Evolutionary conservation across 2,113 vertebrate species (phyloP), one percentile per base, ranked within the genome.

Genomic region (Centropristis striata): DNA sequence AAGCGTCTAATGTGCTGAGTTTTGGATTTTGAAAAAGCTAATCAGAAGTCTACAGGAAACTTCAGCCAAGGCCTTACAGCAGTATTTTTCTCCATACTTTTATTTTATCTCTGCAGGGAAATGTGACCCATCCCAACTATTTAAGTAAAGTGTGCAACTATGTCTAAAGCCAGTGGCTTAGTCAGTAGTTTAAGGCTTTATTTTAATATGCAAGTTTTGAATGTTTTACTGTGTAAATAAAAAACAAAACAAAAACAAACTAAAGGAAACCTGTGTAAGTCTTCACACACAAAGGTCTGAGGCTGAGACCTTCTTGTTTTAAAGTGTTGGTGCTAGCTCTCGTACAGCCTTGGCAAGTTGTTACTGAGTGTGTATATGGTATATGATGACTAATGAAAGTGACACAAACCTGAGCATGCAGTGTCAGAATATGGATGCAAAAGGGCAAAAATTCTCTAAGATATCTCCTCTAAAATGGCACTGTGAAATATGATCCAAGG

Each of bases 11-110:
- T 59, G 25, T 71, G 60, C 32, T 54, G 49, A 49, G 41, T 79
- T 79, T 63, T 51, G 8, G 37, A 49, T 42, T 71, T 63, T 60
- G 18, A 50, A 64, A 81, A 49, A 70, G 54, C 63, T 50, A 32
- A 74, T 27, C 57, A 42, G 69, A 49, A 54, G 47, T 77, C 14
- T 37, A 25, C 8, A 41, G 27, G 58, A 46, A 53, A 60, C 51
- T 49, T 36, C 14, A 67, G 14, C 28, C 20, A 23, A 4, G 13
- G 72, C 59, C 37, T 46, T 64, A 70, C 47, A 25, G 20, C 57
- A 57, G 71, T 41, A 58, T 49, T 53, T 58, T 37, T 21, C 61
- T 57, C 32, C 6, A 70, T 50, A 37, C 25, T 75, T 79, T 53
- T n/a, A n/a, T 44, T 74, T 55, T 57, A 69, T 69, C 16, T 23